These are phyloP conservation scores for Poecilia picta DNA, from an alignment of 2,797 vertebrate species.

Conservation along the genomic window DNA sequence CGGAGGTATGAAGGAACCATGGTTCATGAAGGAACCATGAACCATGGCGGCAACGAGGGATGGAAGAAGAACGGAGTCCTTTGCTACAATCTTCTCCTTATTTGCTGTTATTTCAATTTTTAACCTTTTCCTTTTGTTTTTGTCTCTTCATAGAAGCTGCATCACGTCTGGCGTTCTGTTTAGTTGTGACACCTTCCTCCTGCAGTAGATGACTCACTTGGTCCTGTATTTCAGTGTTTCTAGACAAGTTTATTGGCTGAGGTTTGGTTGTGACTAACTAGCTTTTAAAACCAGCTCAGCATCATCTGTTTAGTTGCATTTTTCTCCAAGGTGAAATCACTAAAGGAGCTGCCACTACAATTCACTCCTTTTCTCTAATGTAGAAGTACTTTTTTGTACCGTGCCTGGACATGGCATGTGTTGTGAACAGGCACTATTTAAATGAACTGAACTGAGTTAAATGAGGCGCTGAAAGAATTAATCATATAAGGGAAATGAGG, in stretches of 20 bases:
- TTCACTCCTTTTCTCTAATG: background rate
- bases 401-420: background rate
- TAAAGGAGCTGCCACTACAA: background rate
- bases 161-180: background rate
- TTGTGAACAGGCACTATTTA: background rate
- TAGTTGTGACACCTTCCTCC: background rate
- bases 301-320: background rate
- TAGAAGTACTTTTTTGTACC: background rate
- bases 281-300: background rate
- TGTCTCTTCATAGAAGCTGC: background rate
- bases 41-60: background rate
- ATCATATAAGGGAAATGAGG: background rate
- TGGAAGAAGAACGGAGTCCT: background rate
- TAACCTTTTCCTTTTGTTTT: background rate
- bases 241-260: background rate
- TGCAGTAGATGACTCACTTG: background rate
- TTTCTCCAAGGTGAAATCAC: background rate
- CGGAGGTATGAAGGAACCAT: background rate
- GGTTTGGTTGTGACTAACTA: background rate
- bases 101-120: background rate
- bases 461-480: background rate
- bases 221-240: background rate
- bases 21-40: background rate
- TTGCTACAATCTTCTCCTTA: background rate
- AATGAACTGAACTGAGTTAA: background rate